phyloP scores from a whole-genome alignment of 2,888 invertebrate genomes.

The Doris montereyensis region DNA sequence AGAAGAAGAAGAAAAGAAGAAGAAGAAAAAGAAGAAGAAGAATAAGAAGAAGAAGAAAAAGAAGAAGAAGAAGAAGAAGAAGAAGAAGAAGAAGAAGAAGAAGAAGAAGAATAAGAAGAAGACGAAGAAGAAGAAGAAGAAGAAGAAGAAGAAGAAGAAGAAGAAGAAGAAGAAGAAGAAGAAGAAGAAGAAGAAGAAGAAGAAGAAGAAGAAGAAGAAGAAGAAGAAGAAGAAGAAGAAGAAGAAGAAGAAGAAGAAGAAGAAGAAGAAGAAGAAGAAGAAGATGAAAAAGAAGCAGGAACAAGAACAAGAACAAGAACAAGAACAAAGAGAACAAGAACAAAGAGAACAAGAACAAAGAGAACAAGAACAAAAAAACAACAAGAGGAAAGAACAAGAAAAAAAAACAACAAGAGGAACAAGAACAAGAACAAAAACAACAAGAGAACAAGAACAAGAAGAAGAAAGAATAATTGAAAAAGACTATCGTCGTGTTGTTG shows the following conservation, averaged over 20 bases:
- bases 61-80: not conserved
- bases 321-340: not conserved
- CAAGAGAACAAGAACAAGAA: not conserved
- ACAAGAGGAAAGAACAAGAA: not conserved
- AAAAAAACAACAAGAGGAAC: not conserved
- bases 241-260: not conserved
- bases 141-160: not conserved
- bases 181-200: not conserved
- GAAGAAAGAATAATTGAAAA: slow-evolving; percentile 8
- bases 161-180: not conserved
- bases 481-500: too few relatives aligned
- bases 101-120: not conserved
- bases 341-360: not conserved
- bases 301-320: not conserved
- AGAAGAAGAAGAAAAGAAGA: not conserved
- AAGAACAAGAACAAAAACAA: not conserved
- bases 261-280: not conserved
- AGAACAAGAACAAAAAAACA: not conserved
- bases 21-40: not conserved
- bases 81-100: not conserved
- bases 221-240: not conserved
- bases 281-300: not conserved
- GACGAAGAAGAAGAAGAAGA: not conserved
- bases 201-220: not conserved
- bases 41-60: not conserved